phyloP scores from a whole-genome alignment of 2,797 vertebrate species.

The Microctenopoma stevenorrisi region DNA sequence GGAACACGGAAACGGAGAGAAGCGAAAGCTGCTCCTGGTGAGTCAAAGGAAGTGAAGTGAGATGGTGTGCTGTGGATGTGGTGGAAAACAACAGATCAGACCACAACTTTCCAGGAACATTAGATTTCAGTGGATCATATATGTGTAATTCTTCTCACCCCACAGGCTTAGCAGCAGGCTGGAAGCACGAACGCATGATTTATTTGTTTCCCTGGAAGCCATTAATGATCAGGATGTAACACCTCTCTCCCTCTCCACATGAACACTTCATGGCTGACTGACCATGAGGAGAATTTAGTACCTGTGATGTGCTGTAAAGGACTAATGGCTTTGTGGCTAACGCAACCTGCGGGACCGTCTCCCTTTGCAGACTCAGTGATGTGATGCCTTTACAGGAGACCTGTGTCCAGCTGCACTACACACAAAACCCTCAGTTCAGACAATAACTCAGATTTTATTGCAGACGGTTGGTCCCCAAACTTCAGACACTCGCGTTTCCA shows the following conservation, averaged over 20 bases:
- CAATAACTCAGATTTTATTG: constrained; percentile 3
- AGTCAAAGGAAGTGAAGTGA: constrained; percentile 31
- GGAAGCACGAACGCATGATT: constrained; percentile 20
- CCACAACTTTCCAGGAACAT: constrained; percentile 50
- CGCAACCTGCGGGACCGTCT: neutral
- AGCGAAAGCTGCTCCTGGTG: neutral
- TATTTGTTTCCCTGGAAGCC: constrained; percentile 18
- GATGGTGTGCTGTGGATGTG: constrained; percentile 21
- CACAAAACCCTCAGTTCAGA: neutral
- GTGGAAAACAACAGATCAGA: constrained; percentile 45
- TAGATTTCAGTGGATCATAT: constrained; percentile 31
- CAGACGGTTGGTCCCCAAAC: neutral
- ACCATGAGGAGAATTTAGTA: constrained; percentile 46
- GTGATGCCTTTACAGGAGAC: constrained; percentile 1
- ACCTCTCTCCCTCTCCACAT: constrained; percentile 31
- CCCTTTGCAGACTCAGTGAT: constrained; percentile 43
- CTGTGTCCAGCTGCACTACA: neutral
- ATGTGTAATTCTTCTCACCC: constrained; percentile 20
- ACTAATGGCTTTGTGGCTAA: constrained; percentile 8
- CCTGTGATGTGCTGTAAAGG: constrained; percentile 25
- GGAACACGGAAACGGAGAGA: constrained; percentile 3
- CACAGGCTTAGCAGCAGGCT: constrained; percentile 2
- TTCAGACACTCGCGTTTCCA: neutral
- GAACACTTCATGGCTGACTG: constrained; percentile 25
- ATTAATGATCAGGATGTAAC: constrained; percentile 48